These are phyloP conservation scores for Hedya salicella DNA, from an alignment of 2,888 invertebrate genomes.

Conservation along the genomic window DNA sequence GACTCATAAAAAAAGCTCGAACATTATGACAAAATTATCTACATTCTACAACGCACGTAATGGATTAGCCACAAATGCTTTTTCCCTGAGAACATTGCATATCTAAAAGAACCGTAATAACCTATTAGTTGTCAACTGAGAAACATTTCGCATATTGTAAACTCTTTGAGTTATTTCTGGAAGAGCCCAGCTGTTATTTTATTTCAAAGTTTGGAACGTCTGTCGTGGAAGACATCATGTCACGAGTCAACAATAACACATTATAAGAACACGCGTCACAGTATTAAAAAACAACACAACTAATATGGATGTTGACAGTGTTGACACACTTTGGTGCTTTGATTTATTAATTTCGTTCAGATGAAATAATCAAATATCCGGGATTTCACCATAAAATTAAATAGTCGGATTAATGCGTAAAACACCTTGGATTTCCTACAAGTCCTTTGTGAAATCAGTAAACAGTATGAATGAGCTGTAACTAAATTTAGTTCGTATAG, in stretches of 20 bases:
- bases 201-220: conserved; percentile 26
- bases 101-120: conserved; percentile 2
- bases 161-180: conserved; percentile 25
- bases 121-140: conserved; percentile 31
- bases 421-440: too few species aligned
- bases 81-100: not conserved
- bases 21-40: conserved; percentile 6
- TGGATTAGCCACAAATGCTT: conserved; percentile 12
- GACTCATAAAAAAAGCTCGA: too few species aligned
- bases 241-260: conserved; percentile 35
- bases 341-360: too few species aligned
- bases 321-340: not conserved
- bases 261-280: conserved; percentile 64
- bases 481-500: not conserved
- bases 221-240: conserved; percentile 30
- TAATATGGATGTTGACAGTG: conserved; percentile 11
- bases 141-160: conserved; percentile 16
- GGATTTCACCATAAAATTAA: too few species aligned
- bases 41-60: conserved; percentile 4
- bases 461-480: not conserved
- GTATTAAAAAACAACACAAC: conserved; percentile 38
- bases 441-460: not conserved
- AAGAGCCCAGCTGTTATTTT: conserved; percentile 34
- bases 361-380: too few species aligned
- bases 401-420: too few species aligned